Conservation (phyloP, 1,140 invertebrate species). For the Drosophila micromelanica region DNA sequence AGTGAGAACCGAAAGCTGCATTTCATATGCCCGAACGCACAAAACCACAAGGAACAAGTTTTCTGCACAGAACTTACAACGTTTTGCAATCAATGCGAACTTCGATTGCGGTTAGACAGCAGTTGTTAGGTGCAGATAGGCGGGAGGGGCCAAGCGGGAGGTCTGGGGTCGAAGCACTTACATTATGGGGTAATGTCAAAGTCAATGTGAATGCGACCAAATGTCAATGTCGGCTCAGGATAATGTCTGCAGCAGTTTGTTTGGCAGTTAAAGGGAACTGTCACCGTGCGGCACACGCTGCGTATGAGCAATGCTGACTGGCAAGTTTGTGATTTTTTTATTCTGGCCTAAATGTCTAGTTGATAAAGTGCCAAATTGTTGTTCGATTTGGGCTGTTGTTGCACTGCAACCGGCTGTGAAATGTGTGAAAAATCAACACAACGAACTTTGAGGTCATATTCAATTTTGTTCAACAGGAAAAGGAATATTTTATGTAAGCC, state of each 20-base stretch:
- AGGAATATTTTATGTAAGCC: too few relatives aligned
- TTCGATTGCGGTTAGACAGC: constrained; percentile 37
- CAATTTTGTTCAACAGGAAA: not conserved
- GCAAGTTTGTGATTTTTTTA: constrained; percentile 4
- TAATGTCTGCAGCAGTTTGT: constrained; percentile 45
- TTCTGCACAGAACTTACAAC: constrained; percentile 62
- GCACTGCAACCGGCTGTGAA: not conserved
- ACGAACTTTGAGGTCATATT: not conserved
- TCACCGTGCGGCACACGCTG: constrained; percentile 9
- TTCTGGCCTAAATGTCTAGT: constrained; percentile 3
- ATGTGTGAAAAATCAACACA: constrained; percentile 7
- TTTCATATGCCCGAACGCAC: constrained; percentile 60
- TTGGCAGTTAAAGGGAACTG: not conserved
- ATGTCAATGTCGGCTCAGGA: constrained; percentile 73
- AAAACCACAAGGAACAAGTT: constrained; percentile 47
- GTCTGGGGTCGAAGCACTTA: constrained; percentile 14
- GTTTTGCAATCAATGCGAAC: constrained; percentile 68
- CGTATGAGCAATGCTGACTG: constrained; percentile 34
- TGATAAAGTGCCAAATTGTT: constrained; percentile 41
- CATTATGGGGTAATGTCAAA: constrained; percentile 52
- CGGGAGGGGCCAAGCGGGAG: not conserved
- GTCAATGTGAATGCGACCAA: constrained; percentile 71
- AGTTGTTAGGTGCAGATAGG: not conserved
- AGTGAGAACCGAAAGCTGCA: constrained; percentile 64
- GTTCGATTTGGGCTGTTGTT: not conserved